A percentile compares a stretch with the other conserved stretches of the same genome.
Evolutionary conservation across 2,113 vertebrate genomes (phyloP).

Genomic region (Electrona antarctica): DNA sequence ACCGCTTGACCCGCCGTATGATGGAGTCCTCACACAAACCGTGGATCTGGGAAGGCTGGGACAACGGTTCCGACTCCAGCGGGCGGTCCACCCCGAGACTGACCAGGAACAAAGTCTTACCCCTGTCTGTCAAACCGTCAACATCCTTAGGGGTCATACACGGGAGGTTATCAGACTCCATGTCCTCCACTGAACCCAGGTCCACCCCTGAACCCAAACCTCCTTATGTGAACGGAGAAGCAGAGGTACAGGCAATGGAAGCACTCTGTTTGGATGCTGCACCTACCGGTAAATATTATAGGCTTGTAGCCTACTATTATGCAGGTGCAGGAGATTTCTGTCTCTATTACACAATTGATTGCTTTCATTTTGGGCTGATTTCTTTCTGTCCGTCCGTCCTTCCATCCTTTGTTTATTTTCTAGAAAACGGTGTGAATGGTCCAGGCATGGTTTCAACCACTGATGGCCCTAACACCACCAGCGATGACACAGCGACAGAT

Average conservation of each 20-base stretch:
- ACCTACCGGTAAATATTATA: slow-evolving; percentile 55
- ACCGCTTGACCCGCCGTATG: slow-evolving; percentile 86
- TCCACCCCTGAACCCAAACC: slow-evolving; percentile 7
- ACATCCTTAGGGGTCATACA: slow-evolving; percentile 20
- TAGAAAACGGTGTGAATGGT: slow-evolving; percentile 52
- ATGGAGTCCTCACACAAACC: slow-evolving; percentile 92
- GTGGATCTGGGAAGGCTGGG: slow-evolving; percentile 89
- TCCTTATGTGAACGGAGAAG: slow-evolving; percentile 17
- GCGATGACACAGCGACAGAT: slow-evolving; percentile 37
- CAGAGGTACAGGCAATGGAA: background rate
- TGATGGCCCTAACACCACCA: background rate
- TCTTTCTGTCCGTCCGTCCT: background rate
- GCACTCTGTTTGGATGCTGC: slow-evolving; percentile 12
- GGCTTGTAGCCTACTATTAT: background rate
- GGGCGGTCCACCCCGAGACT: slow-evolving; percentile 74
- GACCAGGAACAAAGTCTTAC: slow-evolving; percentile 44
- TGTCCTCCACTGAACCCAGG: background rate
- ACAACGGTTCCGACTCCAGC: slow-evolving; percentile 77
- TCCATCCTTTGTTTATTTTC: background rate
- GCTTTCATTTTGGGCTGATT: background rate
- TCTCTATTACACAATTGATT: background rate
- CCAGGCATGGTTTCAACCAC: background rate
- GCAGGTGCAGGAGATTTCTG: background rate
- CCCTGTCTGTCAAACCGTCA: slow-evolving; percentile 56
- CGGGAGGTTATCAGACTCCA: slow-evolving; percentile 21